Base-by-base conservation (phyloP, 2,797 vertebrate species). In the Stomatorhinus walkeri region DNA sequence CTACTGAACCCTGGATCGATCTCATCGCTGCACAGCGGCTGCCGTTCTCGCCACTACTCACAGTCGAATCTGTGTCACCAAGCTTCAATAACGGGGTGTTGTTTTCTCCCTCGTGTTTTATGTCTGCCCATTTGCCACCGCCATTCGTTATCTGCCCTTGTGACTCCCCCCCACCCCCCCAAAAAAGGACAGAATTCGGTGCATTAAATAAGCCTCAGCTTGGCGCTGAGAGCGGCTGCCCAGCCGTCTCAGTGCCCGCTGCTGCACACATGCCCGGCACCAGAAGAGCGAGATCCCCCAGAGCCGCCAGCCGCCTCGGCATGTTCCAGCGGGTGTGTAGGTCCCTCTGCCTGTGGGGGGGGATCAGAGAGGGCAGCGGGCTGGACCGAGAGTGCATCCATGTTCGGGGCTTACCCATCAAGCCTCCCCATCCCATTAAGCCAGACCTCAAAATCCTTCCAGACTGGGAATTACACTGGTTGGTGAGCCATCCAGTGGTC, bases 11-110 rank as follows among this genome's bases (percentile, higher is more conserved):
- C 91, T 87, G 90, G 89, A 84, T 48, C 87, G 51, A 88, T 90
- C 61, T 90, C 90, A 81, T 85, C 87, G 85, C 89, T 89, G 92
- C 91, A 91, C 56, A 89, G 91, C 89, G 89, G 49, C 24, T 68
- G 89, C 90, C 91, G 88, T 93, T 92, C 92, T 36, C 19, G 16
- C 43, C 52, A 91, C 90, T 90, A 90, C 92, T 89, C 79, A 81
- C 89, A 90, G 90, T 90, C 90, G 68, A 89, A 89, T 88, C 88
- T 89, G 43, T 68, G 36, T 46, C 2, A 0, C n/a, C 72, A 87
- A 90, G 79, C 61, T 51, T 19, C 79, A 88, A 86, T 79, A 89
- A 52, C 3, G n/a, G 22, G 43, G 83, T 28, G 59, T 52, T 72
- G 36, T 51, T n/a, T 48, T 51, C 24, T 51, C 28, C 19, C 7